A percentile compares a stretch with the other conserved stretches of the same genome.
Evolutionary conservation across 2,797 vertebrate genomes (phyloP).

Genomic region (Sternarchorhynchus goeldii): DNA sequence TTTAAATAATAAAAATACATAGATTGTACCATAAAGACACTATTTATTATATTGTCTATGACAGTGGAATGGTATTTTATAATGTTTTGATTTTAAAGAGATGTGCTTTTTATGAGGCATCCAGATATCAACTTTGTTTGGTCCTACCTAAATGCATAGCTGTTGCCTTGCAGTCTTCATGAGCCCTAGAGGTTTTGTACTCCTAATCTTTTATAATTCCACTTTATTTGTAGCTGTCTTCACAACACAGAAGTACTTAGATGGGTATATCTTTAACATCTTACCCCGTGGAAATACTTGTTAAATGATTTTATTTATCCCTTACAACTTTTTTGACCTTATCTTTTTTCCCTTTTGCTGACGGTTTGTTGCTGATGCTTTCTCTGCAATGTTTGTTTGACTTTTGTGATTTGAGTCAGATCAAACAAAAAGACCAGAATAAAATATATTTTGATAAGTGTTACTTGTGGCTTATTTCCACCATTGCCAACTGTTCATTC

Average conservation of each 20-base stretch:
- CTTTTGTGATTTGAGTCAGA: constrained; percentile 97
- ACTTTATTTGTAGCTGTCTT: constrained; percentile 89
- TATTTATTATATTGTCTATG: constrained; percentile 75
- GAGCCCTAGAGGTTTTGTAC: constrained; percentile 92
- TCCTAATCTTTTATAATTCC: constrained; percentile 91
- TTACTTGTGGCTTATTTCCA: constrained; percentile 56
- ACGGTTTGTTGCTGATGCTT: constrained; percentile 86
- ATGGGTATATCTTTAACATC: constrained; percentile 85
- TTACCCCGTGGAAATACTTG: constrained; percentile 90
- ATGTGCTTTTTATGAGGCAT: constrained; percentile 89
- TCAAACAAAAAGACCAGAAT: constrained; percentile 98
- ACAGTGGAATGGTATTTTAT: constrained; percentile 81
- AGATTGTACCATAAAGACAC: constrained; percentile 67
- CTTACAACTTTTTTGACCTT: constrained; percentile 76
- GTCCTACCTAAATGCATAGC: constrained; percentile 67
- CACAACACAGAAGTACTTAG: constrained; percentile 59
- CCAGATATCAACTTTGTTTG: constrained; percentile 75
- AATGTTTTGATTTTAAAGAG: constrained; percentile 82
- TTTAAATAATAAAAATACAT: constrained; percentile 66
- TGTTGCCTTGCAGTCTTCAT: constrained; percentile 80
- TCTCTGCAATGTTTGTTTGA: constrained; percentile 95
- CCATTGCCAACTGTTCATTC: neutral
- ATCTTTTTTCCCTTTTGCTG: constrained; percentile 69
- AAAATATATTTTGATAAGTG: constrained; percentile 99
- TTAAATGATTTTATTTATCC: constrained; percentile 81